Base-by-base conservation (phyloP, 1,140 invertebrate genomes). In the Copidosoma floridanum region DNA sequence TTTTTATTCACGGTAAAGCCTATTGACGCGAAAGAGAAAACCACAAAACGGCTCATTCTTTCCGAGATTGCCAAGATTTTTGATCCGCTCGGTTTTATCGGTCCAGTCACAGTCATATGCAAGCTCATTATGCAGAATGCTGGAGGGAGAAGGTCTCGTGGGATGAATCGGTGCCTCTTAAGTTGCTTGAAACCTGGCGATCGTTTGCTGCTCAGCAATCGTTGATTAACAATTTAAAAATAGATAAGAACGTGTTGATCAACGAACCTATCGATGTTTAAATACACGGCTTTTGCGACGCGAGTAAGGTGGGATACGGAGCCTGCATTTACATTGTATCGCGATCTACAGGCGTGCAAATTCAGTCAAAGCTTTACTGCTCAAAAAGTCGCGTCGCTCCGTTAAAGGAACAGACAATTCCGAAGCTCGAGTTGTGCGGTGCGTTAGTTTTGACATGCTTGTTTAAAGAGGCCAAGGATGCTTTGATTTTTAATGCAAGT, bases 351-450 rank as follows among this genome's bases (percentile, higher is more conserved):
- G 6, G 44, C 27, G 24, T n/a, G 2, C 16, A n/a, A 7, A 7
- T 20, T 21, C 16, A 37, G 1, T 12, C 46, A 21, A 26, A 41
- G n/a, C 48, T 65, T 32, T 20, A 58, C 1, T 58, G 55, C n/a
- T 44, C 56, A 6, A 65, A 62, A 23, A 55, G 57, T 3, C 44
- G 56, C 0, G 59, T 65, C 8, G 50, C 64, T 1, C 56, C 59
- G 4, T 6, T 61, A 1, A 61, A 61, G 35, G 26, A 32, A 24
- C 23, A 65, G 10, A 75, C 77, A 11, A 68, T 85, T 27, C 82
- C 83, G 11, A 50, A 77, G 61, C 61, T 84, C 11, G 83, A 84
- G 66, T 63, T 84, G 16, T 73, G 68, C 54, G 82, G 71, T 3
- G 81, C 81, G 2, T 38, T 73, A 4, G 41, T 82, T 16, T 57